Evolutionary conservation across 2,797 vertebrate genomes (phyloP).

Genomic region (Sebastes variabilis): DNA sequence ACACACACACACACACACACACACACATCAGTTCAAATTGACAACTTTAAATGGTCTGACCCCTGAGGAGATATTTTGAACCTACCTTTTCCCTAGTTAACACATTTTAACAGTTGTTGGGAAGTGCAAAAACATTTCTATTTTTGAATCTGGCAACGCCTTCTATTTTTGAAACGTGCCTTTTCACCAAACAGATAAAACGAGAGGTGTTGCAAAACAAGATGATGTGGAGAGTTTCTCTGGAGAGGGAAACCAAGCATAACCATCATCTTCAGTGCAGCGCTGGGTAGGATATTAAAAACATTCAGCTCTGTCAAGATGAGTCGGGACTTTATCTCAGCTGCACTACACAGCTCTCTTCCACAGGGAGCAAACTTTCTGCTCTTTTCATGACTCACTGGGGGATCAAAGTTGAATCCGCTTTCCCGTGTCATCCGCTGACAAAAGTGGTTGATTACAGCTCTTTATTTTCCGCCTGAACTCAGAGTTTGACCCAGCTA

Average conservation of each 20-base stretch:
- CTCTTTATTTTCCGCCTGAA: conserved; percentile 13
- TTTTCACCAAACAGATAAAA: conserved; percentile 46
- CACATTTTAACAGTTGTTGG: conserved; percentile 10
- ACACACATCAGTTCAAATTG: neutral
- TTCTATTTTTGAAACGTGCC: conserved; percentile 61
- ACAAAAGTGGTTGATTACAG: conserved; percentile 31
- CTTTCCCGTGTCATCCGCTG: conserved; percentile 7
- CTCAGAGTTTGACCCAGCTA: conserved; percentile 17
- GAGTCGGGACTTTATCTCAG: conserved; percentile 15
- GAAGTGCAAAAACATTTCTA: conserved; percentile 35
- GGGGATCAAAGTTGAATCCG: conserved; percentile 41
- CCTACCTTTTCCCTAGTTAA: neutral
- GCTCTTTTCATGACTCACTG: conserved; percentile 33
- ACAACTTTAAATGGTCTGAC: conserved; percentile 3
- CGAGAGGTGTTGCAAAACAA: conserved; percentile 45
- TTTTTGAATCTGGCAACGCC: conserved; percentile 46
- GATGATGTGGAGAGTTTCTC: conserved; percentile 33
- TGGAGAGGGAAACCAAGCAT: conserved; percentile 45
- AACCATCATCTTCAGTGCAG: conserved; percentile 23
- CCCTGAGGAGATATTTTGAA: neutral
- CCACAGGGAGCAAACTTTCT: conserved; percentile 22
- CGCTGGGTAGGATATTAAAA: conserved; percentile 32
- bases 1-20: neutral
- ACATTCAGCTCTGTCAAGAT: conserved; percentile 17
- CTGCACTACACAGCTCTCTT: conserved; percentile 12